phyloP scores from a whole-genome alignment of 2,797 vertebrate species.

The Pempheris klunzingeri region DNA sequence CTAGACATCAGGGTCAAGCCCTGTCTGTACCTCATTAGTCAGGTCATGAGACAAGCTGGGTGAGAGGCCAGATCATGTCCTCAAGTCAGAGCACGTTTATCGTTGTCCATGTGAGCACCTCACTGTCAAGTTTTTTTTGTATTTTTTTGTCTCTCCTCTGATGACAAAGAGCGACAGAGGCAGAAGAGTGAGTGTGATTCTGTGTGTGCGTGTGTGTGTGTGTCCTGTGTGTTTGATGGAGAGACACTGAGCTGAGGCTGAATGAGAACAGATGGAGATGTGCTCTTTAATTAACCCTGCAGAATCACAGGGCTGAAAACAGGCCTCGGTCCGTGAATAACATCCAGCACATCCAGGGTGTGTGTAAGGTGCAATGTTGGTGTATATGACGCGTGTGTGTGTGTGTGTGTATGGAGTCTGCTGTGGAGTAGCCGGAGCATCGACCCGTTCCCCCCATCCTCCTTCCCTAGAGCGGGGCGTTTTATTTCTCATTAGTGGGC shows the following conservation, averaged over 20 bases:
- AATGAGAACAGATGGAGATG: slow-evolving; percentile 91
- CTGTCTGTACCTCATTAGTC: slow-evolving; percentile 76
- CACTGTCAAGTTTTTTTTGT: slow-evolving; percentile 50
- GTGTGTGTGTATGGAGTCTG: slow-evolving; percentile 52
- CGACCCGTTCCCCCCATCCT: slow-evolving; percentile 81
- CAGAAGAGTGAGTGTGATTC: slow-evolving; percentile 32
- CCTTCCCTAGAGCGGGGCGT: slow-evolving; percentile 83
- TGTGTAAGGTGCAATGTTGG: slow-evolving; percentile 71
- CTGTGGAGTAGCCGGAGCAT: slow-evolving; percentile 81
- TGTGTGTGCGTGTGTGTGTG: slow-evolving; percentile 46
- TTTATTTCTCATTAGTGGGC: slow-evolving; percentile 91
- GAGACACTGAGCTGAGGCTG: slow-evolving; percentile 78
- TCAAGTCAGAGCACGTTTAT: slow-evolving; percentile 62
- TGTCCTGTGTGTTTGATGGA: slow-evolving; percentile 72
- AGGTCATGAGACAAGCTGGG: slow-evolving; percentile 62
- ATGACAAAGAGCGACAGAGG: slow-evolving; percentile 68
- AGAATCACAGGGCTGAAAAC: slow-evolving; percentile 88
- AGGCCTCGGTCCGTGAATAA: slow-evolving; percentile 90
- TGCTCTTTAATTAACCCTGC: slow-evolving; percentile 92
- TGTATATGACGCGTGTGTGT: slow-evolving; percentile 64
- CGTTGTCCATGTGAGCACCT: slow-evolving; percentile 53
- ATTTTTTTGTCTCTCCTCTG: slow-evolving; percentile 38
- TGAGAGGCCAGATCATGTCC: slow-evolving; percentile 57
- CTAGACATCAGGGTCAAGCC: slow-evolving; percentile 63
- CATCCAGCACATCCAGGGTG: slow-evolving; percentile 78